Percentiles rank a stretch among this genome's conserved stretches.
Evolutionary conservation across 2,113 vertebrate species (phyloP).

Genomic region (Vombatus ursinus): DNA sequence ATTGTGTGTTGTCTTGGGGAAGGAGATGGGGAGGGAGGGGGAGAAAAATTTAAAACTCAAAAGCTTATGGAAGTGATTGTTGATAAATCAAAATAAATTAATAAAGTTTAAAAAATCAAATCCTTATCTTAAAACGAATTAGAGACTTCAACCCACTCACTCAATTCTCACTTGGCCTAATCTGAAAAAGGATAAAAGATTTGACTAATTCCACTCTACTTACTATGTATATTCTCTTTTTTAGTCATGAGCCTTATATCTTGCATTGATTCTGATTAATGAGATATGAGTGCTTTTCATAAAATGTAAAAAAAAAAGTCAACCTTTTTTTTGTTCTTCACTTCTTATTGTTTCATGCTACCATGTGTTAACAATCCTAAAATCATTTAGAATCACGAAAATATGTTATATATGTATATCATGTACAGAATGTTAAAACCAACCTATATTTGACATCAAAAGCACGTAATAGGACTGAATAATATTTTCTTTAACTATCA

Average conservation of each 20-base stretch:
- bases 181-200: background rate
- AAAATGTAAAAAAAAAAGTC: background rate
- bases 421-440: rapidly evolving
- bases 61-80: too few relatives aligned
- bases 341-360: background rate
- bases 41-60: too few relatives aligned
- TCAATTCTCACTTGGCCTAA: background rate
- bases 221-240: background rate
- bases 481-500: background rate
- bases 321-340: background rate
- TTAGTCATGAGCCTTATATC: background rate
- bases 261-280: background rate
- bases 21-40: too few relatives aligned
- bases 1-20: too few relatives aligned
- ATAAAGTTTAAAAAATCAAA: background rate
- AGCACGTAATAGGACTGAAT: background rate
- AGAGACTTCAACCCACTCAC: background rate
- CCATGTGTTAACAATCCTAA: background rate
- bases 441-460: background rate
- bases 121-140: background rate
- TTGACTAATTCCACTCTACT: background rate
- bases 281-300: rapidly evolving
- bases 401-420: rapidly evolving
- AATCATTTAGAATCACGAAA: background rate
- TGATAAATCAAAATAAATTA: too few relatives aligned